Conservation (phyloP, 2,888 invertebrate genomes). For the Latrodectus hesperus region DNA sequence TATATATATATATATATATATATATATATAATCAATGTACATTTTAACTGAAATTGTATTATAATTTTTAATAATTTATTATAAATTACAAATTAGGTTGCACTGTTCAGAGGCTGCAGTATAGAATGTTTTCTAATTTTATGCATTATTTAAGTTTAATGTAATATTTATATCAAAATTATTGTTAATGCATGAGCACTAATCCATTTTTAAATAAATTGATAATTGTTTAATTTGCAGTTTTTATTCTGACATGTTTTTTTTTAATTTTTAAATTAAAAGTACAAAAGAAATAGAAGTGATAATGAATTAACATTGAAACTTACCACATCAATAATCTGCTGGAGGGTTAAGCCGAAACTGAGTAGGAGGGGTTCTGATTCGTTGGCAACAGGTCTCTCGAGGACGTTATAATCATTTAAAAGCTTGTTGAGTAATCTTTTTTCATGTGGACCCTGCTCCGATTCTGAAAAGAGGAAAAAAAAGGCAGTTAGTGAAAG, state of each 20-base stretch:
- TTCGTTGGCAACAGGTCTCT: conserved; percentile 96
- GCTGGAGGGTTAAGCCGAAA: conserved; percentile 97
- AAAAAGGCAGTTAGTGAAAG: background rate
- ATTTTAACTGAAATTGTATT: too few relatives aligned
- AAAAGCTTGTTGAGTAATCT: conserved; percentile 91
- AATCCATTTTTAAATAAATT: too few relatives aligned
- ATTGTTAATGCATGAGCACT: too few relatives aligned
- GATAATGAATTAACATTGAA: background rate
- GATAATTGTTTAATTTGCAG: too few relatives aligned
- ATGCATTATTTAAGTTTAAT: too few relatives aligned
- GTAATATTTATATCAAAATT: too few relatives aligned
- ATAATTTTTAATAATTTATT: too few relatives aligned
- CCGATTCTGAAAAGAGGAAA: conserved; percentile 57
- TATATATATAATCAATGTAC: too few relatives aligned
- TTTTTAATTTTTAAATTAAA: background rate
- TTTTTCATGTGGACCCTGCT: conserved; percentile 89
- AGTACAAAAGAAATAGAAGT: background rate
- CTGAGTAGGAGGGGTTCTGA: conserved; percentile 95
- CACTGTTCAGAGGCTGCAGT: too few relatives aligned
- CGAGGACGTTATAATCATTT: conserved; percentile 94
- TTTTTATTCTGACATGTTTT: background rate
- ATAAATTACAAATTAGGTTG: too few relatives aligned
- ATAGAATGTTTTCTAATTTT: too few relatives aligned
- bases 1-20: too few relatives aligned
- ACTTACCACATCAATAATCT: conserved; percentile 97